phyloP scores from a whole-genome alignment of 1,140 invertebrate genomes.

The Camponotus vicinus region DNA sequence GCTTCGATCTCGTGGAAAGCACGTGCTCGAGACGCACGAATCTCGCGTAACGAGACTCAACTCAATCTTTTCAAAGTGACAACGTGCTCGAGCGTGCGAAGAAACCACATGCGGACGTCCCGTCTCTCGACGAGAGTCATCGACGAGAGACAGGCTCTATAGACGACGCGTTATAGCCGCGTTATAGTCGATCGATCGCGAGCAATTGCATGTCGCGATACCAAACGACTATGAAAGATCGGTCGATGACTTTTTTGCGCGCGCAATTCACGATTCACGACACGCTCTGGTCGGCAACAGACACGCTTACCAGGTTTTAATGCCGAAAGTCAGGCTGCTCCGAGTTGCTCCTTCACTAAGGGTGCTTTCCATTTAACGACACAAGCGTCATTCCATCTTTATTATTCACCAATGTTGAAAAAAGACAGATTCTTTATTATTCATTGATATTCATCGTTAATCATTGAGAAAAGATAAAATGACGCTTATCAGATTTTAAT shows the following conservation, averaged over 20 bases:
- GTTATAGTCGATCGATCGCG: conserved; percentile 55
- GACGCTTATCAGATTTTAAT: conserved; percentile 17
- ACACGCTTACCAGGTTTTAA: conserved; percentile 31
- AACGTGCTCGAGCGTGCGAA: too few species aligned
- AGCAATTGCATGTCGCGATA: conserved; percentile 51
- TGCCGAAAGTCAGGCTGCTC: neutral
- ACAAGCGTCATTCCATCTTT: too few species aligned
- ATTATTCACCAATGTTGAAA: too few species aligned
- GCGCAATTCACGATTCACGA: neutral
- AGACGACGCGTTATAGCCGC: conserved; percentile 33
- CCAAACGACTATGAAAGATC: conserved; percentile 22
- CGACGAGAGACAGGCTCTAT: neutral
- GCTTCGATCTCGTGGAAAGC: neutral
- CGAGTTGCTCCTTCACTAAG: neutral
- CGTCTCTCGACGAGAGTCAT: conserved; percentile 15
- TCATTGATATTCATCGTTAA: too few species aligned
- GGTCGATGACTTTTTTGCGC: conserved; percentile 53
- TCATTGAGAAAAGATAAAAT: too few species aligned
- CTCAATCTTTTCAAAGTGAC: neutral
- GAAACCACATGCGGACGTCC: too few species aligned
- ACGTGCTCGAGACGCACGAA: neutral
- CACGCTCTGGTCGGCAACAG: conserved; percentile 19
- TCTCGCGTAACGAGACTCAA: neutral
- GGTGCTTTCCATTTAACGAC: too few species aligned
- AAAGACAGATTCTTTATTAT: too few species aligned